Base-by-base conservation (phyloP, 2,888 invertebrate species). In the Eubasilissa splendida region DNA sequence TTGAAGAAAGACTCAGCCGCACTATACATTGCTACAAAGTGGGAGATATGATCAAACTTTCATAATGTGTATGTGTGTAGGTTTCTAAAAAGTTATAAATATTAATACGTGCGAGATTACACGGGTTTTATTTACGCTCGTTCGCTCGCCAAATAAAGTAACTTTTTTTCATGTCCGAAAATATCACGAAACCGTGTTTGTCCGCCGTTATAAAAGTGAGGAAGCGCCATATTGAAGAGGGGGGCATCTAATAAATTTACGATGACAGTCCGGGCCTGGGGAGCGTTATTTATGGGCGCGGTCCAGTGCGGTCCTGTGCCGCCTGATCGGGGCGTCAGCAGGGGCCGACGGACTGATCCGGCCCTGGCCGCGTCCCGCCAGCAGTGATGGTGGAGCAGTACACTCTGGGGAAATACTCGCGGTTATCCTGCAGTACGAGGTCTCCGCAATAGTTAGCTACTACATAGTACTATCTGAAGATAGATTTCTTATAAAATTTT, bases 191-290 rank as follows among this genome's bases (percentile, higher is more conserved):
- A 12, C 53, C 70, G 70, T 70, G 70, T 53, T 70, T 70, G n/a
- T 31, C 7, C 31, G 14, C n/a, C 50, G 76, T 59, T 63, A 76
- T 63, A 79, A 79, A 79, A 74, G 79, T 65, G 77, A 60, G 78
- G 63, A 60, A 78, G 73, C 56, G 50, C 14, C 33, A 53, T 42
- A 31, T 11, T 42, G 68, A 77, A 11, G 74, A 74, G 79, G 63
- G 63, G 71, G 42, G 65, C 14, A 11, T 71, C 42, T 82, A 83
- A 83, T 83, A 83, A 83, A 83, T 83, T 83, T 81, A 83, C 79
- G 81, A 80, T 65, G 81, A 78, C 83, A 54, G 59, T 14, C 12
- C 58, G 12, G 60, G 76, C 60, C 22, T n/a, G 68, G 79, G 81
- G 79, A 65, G 31, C 66, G 80, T 83, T 80, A 83, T 83, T 83